phyloP scores from a whole-genome alignment of 2,797 vertebrate genomes.

The Acomys russatus region DNA sequence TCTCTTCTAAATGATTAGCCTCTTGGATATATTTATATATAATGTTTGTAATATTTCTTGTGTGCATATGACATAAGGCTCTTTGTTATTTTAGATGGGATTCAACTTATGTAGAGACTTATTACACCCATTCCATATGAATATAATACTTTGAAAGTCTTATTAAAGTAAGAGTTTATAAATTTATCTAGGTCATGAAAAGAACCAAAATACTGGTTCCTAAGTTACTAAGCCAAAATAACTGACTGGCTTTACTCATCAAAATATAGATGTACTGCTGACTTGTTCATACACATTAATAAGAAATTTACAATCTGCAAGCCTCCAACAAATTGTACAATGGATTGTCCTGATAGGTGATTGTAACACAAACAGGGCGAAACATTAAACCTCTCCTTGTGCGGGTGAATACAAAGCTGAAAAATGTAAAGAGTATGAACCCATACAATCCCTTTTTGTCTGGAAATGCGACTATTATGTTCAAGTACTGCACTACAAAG shows the following conservation, averaged over 20 bases:
- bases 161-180: constrained; percentile 5
- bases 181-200: not conserved
- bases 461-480: not conserved
- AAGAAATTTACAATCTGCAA: constrained; percentile 65
- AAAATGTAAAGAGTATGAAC: not conserved
- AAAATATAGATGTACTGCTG: constrained; percentile 48
- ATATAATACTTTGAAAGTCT: not conserved
- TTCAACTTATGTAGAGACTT: not conserved
- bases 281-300: constrained; percentile 42
- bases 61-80: too few species aligned
- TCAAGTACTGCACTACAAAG: constrained; percentile 48
- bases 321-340: constrained; percentile 46
- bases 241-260: not conserved
- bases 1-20: not conserved
- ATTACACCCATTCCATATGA: not conserved
- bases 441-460: not conserved
- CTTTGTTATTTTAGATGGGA: not conserved
- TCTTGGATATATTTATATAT: not conserved
- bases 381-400: constrained; percentile 44
- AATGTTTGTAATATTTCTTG: not conserved
- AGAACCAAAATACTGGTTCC: not conserved
- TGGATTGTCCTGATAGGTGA: constrained; percentile 53
- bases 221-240: not conserved
- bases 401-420: not conserved
- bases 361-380: constrained; percentile 39